Base-by-base conservation (phyloP, 2,797 vertebrate species). In the Mycteria americana region DNA sequence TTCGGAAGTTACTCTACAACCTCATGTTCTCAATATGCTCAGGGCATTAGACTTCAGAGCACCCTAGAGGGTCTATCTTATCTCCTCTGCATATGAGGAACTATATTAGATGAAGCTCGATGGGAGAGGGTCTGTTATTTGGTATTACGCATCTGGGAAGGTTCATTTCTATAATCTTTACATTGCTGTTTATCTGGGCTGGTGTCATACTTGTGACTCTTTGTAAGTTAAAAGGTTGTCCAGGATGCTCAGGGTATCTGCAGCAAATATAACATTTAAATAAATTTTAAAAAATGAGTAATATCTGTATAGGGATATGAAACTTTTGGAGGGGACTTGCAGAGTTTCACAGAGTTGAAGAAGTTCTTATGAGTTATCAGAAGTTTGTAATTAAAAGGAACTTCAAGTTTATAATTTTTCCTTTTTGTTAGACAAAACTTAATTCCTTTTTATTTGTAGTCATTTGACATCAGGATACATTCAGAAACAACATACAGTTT, bases 21-120 rank as follows among this genome's bases (percentile, higher is more conserved):
- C 75, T 91, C 86, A 43, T 81, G 92, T 70, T 91, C 48, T 85
- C 82, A 97, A 88, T 92, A 89, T 85, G 45, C 19, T 87, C 39
- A 63, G n/a, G 91, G 31, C 11, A 82, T 41, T 68, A 78, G 51
- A 46, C 41, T 85, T 76, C 72, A 88, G 91, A 95, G 68, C 43
- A 57, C 3, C 4, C 60, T 91, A 64, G 35, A 93, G 35, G 33
- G 37, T 69, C 67, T 74, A 74, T 73, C 68, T 91, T 85, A 77
- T 64, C 86, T 95, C 39, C 6, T 48, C 18, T 91, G 39, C 48
- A 51, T 80, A 53, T 59, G 60, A 95, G 10, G 10, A 80, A 68
- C 46, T 83, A 8, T 70, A 74, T 64, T 88, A 60, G 73, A 45
- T 30, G 81, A 54, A 75, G 27, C 19, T 87, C 75, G 5, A 53